A percentile compares a stretch with the other conserved stretches of the same genome.
Evolutionary conservation across 2,797 vertebrate genomes (phyloP).

Genomic region (Girardinus metallicus): DNA sequence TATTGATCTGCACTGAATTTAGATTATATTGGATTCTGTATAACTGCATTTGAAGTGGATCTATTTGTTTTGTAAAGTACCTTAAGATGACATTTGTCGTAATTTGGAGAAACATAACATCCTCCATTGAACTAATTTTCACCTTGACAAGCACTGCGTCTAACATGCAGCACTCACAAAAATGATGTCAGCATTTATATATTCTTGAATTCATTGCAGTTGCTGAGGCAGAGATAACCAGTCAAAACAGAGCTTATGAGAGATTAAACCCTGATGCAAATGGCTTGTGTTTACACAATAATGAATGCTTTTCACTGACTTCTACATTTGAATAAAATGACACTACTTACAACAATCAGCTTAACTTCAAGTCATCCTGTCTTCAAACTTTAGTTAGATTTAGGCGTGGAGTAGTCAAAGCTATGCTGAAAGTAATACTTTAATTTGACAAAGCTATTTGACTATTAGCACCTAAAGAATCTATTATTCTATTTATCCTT

Average conservation of each 20-base stretch:
- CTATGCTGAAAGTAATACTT: neutral
- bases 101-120: neutral
- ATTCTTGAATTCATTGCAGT: neutral
- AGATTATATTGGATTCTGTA: neutral
- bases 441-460: neutral
- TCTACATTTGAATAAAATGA: slow-evolving; percentile 22
- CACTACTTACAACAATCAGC: slow-evolving; percentile 16
- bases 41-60: neutral
- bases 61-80: neutral
- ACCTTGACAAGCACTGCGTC: neutral
- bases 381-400: slow-evolving; percentile 11
- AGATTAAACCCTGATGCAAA: slow-evolving; percentile 16
- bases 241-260: slow-evolving; percentile 18
- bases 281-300: slow-evolving; percentile 37
- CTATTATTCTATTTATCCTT: neutral
- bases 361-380: slow-evolving; percentile 13
- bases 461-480: neutral
- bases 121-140: neutral
- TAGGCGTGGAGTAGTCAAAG: neutral
- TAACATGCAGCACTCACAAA: neutral
- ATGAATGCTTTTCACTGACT: slow-evolving; percentile 7
- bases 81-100: neutral
- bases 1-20: neutral
- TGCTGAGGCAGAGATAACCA: slow-evolving; percentile 8
- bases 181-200: neutral